phyloP scores from a whole-genome alignment of 1,140 invertebrate genomes.

The Lepidurus packardi region DNA sequence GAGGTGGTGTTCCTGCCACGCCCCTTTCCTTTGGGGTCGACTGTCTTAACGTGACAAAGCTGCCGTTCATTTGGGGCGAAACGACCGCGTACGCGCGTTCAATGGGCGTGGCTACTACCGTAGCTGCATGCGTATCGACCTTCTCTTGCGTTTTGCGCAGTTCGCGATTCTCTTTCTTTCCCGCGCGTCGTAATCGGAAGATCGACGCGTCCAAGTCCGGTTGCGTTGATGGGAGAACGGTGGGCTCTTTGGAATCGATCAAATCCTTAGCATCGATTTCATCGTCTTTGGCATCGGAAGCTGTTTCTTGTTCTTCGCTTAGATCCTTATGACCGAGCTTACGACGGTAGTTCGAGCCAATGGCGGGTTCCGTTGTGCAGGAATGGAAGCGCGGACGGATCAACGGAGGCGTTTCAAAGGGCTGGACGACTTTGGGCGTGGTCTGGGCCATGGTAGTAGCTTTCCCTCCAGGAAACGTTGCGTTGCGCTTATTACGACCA shows the following conservation, averaged over 20 bases:
- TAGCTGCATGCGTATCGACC: constrained; percentile 30
- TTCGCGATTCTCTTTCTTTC: constrained; percentile 37
- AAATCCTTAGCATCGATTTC: not conserved
- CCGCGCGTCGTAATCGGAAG: constrained; percentile 36
- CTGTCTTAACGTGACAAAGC: constrained; percentile 14
- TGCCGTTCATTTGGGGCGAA: constrained; percentile 31
- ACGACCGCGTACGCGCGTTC: constrained; percentile 30
- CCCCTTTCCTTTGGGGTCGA: constrained; percentile 9
- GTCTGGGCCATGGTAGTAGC: constrained; percentile 42
- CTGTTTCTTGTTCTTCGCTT: constrained; percentile 35
- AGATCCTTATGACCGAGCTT: constrained; percentile 35
- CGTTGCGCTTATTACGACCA: constrained; percentile 72
- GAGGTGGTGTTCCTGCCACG: not conserved
- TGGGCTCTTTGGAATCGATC: constrained; percentile 37
- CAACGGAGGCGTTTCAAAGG: constrained; percentile 46
- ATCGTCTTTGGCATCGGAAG: constrained; percentile 3
- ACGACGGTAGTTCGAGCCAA: constrained; percentile 28
- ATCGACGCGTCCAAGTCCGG: constrained; percentile 35
- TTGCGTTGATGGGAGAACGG: constrained; percentile 34
- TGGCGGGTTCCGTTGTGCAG: constrained; percentile 46
- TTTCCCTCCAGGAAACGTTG: constrained; percentile 70
- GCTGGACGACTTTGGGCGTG: constrained; percentile 36
- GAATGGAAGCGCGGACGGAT: constrained; percentile 50
- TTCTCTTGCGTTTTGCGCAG: constrained; percentile 38
- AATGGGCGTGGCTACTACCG: not conserved